Evolutionary conservation across 1,140 invertebrate genomes (phyloP).

Genomic region (Macrostomum lignano): DNA sequence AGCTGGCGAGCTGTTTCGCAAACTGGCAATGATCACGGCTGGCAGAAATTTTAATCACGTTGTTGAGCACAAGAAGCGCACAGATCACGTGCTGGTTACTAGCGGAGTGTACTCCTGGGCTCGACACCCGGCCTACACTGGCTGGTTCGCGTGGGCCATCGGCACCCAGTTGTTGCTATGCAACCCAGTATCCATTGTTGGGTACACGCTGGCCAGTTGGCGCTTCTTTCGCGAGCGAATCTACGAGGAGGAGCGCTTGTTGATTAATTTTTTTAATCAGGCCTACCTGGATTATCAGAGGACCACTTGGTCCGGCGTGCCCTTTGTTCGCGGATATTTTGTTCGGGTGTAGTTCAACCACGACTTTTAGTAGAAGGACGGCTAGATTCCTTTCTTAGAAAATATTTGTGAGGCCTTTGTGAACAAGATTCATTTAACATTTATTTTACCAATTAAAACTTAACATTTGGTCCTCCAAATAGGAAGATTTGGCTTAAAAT

Average conservation of each 20-base stretch:
- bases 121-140: slow-evolving; percentile 71
- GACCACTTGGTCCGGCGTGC: slow-evolving; percentile 56
- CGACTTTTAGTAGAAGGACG: too few species aligned
- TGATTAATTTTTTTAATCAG: slow-evolving; percentile 67
- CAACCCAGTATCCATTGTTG: slow-evolving; percentile 60
- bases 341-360: too few species aligned
- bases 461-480: too few species aligned
- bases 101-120: slow-evolving; percentile 49
- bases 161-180: slow-evolving; percentile 70
- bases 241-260: slow-evolving; percentile 54
- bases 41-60: slow-evolving; percentile 67
- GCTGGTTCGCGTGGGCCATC: slow-evolving; percentile 94
- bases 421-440: too few species aligned
- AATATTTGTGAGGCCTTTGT: too few species aligned
- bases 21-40: slow-evolving; percentile 73
- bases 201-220: slow-evolving; percentile 49
- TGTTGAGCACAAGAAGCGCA: slow-evolving; percentile 24
- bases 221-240: slow-evolving; percentile 66
- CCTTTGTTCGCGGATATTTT: slow-evolving; percentile 46
- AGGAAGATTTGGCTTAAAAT: too few species aligned
- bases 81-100: slow-evolving; percentile 60
- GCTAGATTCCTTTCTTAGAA: too few species aligned
- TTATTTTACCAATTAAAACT: too few species aligned
- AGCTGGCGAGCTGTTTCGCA: slow-evolving; percentile 57
- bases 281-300: slow-evolving; percentile 63